A percentile compares a stretch with the other conserved stretches of the same genome.
These are phyloP conservation scores for Mesocricetus auratus DNA, from an alignment of 2,113 vertebrate species.

Conservation along the genomic window DNA sequence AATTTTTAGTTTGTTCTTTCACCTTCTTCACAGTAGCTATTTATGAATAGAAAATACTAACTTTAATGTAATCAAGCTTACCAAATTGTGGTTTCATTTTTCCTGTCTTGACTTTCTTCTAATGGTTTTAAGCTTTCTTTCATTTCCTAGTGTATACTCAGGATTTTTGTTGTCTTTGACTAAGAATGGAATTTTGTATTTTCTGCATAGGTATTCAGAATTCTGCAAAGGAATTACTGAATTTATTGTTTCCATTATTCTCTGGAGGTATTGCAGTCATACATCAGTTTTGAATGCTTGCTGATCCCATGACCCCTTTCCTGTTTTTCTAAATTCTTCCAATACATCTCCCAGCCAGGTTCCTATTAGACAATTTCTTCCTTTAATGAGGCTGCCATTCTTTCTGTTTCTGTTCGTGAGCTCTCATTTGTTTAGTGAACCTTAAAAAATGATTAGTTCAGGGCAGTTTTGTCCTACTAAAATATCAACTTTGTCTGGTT, in stretches of 20 bases:
- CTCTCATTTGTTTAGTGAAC: not conserved
- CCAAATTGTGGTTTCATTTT: not conserved
- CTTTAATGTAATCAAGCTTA: slow-evolving; percentile 16
- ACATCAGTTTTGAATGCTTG: not conserved
- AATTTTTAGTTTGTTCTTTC: not conserved
- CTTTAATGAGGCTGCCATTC: not conserved
- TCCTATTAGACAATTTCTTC: not conserved
- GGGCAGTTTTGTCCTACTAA: not conserved
- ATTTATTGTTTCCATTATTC: not conserved
- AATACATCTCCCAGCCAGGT: not conserved
- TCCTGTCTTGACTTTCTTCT: not conserved
- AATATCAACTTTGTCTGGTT: not conserved
- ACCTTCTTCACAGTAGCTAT: not conserved
- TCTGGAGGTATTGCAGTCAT: not conserved
- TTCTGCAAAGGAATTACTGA: not conserved
- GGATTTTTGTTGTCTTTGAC: not conserved
- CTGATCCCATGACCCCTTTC: not conserved
- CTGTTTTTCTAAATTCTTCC: not conserved
- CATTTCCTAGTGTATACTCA: not conserved
- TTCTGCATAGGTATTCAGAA: not conserved
- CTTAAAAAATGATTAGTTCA: not conserved
- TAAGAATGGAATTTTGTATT: not conserved
- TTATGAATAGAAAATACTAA: not conserved
- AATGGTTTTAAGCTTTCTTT: not conserved
- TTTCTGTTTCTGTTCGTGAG: not conserved